A percentile compares a stretch with the other conserved stretches of the same genome.
phyloP scores from a whole-genome alignment of 2,888 invertebrate species.

The Trichopria drosophilae region DNA sequence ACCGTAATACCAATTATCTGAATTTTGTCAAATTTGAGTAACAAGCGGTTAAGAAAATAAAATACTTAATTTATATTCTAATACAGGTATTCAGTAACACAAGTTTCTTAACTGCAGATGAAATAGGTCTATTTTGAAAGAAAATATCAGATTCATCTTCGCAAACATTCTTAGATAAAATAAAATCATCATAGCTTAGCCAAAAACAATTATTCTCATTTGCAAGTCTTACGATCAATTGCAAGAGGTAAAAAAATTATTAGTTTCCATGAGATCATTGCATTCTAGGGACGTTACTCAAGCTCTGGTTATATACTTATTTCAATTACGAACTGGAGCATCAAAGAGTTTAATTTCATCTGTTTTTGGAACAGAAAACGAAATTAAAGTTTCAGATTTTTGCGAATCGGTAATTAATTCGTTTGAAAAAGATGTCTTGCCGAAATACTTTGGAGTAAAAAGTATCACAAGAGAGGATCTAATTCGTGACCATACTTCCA shows the following conservation, averaged over 20 bases:
- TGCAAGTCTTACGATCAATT: constrained; percentile 15
- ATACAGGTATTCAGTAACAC: constrained; percentile 15
- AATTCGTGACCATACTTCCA: constrained; percentile 11
- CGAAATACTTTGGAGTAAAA: constrained; percentile 17
- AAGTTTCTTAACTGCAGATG: constrained; percentile 10
- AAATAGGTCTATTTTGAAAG: constrained; percentile 7
- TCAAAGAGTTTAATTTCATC: constrained; percentile 20
- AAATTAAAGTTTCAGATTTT: constrained; percentile 20
- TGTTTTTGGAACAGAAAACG: constrained; percentile 12
- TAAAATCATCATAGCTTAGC: constrained; percentile 11
- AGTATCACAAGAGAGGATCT: constrained; percentile 17
- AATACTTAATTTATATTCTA: no score
- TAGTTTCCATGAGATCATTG: constrained; percentile 17
- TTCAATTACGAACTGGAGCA: constrained; percentile 19
- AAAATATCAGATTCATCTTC: constrained; percentile 7
- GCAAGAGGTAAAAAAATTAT: constrained; percentile 12
- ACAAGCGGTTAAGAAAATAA: no score
- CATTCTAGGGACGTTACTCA: constrained; percentile 10
- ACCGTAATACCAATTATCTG: no score
- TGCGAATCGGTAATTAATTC: constrained; percentile 21
- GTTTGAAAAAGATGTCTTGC: constrained; percentile 22
- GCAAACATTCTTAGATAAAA: constrained; percentile 8
- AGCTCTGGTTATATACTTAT: constrained; percentile 21
- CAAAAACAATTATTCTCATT: constrained; percentile 14
- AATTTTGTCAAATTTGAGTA: no score